Evolutionary conservation across 2,797 vertebrate genomes (phyloP).

Genomic region (Buphagus erythrorhynchus): DNA sequence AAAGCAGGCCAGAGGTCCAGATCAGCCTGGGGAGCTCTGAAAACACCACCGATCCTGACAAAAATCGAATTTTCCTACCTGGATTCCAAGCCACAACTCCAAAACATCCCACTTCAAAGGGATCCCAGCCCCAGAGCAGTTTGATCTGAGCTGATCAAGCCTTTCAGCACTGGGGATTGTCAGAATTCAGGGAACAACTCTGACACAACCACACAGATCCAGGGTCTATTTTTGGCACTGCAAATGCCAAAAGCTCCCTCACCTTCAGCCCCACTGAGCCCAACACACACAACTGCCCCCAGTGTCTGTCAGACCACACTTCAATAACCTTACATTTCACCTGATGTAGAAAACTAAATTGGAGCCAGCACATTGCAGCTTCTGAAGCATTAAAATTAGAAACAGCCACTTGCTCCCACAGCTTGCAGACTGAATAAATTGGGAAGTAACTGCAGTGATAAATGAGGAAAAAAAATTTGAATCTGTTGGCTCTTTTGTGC

Average conservation of each 20-base stretch:
- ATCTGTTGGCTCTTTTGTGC: not conserved
- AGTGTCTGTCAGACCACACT: fast-evolving
- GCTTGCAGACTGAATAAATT: not conserved
- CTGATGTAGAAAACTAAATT: not conserved
- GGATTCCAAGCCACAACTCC: not conserved
- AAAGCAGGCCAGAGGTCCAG: not conserved
- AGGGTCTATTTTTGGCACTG: not conserved
- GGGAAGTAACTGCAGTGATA: not conserved
- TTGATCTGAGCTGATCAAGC: not conserved
- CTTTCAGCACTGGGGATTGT: not conserved
- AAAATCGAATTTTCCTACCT: not conserved
- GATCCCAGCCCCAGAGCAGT: not conserved
- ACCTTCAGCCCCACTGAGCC: not conserved
- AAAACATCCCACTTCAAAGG: not conserved
- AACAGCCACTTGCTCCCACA: not conserved
- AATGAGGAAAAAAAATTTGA: not conserved
- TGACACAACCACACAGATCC: fast-evolving
- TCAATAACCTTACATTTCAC: not conserved
- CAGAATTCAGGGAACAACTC: not conserved
- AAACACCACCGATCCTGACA: not conserved
- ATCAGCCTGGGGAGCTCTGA: not conserved
- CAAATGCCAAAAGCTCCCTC: not conserved
- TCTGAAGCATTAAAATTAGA: not conserved
- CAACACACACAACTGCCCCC: not conserved
- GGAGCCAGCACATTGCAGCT: not conserved